Evolutionary conservation across 2,888 invertebrate genomes (phyloP), one percentile per base, ranked within the genome.

Genomic region (Drosophila gaucha): DNA sequence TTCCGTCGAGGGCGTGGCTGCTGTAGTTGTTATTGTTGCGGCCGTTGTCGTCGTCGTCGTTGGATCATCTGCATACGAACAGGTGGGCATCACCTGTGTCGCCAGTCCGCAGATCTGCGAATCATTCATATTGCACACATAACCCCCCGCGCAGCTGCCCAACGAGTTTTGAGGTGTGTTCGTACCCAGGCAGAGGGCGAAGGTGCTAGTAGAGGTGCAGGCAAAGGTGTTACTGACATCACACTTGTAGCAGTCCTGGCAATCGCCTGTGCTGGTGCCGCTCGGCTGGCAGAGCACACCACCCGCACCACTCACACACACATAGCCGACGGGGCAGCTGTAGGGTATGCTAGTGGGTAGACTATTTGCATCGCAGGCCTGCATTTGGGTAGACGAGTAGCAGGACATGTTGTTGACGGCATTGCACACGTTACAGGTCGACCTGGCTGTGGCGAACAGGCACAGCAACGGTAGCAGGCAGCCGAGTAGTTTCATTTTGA

Each of bases 181-280:
- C 5, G 74, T 73, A 26, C 90, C 89, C 51, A 89, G 66, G 44
- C 90, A 90, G 12, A 90, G 72, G 0, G 89, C 80, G 38, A 85
- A 90, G 8, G 70, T 83, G 30, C 38, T 65, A 10, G 71, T 59
- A 4, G 84, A 78, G 3, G 88, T 90, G 59, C 90, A 90, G 52
- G 90, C 90, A 38, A 90, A 90, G 0, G 80, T 82, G 1, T 50
- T 28, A 16, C 38, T 80, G 0, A 49, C 31, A 49, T 89, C 84
- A 46, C 90, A 90, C 55, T 46, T 79, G 64, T 89, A 79, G 63
- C 90, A 90, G 5, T 75, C 69, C 52, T 66, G 67, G n/a, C 90
- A 90, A 9, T 74, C 79, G 2, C 69, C 74, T 6, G 20, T 18
- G 3, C 31, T 49, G 47, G n/a, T 28, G 5, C 36, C 50, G 46